Evolutionary conservation across 2,797 vertebrate species (phyloP), one percentile per base, ranked within the genome.

Genomic region (Salmo trutta): DNA sequence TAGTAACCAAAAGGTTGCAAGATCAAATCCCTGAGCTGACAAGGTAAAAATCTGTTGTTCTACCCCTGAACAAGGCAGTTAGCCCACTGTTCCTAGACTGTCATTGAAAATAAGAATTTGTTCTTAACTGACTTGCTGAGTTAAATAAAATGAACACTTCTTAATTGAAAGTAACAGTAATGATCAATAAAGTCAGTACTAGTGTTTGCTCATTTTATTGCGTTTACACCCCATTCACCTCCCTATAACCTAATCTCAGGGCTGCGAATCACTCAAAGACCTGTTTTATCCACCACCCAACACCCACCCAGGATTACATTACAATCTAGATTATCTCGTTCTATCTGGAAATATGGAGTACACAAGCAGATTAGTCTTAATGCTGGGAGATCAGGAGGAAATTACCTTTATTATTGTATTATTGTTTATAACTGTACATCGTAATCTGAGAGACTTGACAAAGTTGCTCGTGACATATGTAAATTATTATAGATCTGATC

Each of bases 291-390:
- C 78, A 56, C 79, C 75, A 83, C 82, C 77, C 56, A 62, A n/a
- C 56, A 62, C 8, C n/a, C n/a, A 74, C 80, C 64, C 72, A 19
- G 83, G 91, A 91, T 91, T 92, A 92, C 80, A n/a, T 81, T 67
- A 81, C 77, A 89, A 73, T 92, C 87, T 83, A 90, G 88, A 88
- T 83, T 81, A 88, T 27, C 76, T 62, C 56, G n/a, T 62, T 77
- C 74, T 66, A 82, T 29, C 81, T 91, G 83, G 82, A 92, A 91
- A 90, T 75, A 51, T 81, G 81, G 79, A 89, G 79, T 81, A 88
- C 87, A 83, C 88, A 88, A 85, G 79, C 79, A 89, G 89, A 90
- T 91, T 91, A 91, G 16, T 72, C 41, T 75, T 81, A 88, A 88
- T 86, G 86, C 41, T 15, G 12, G 88, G 89, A 80, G 82, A 62